Evolutionary conservation across 2,113 vertebrate species (phyloP), one percentile per base, ranked within the genome.

Genomic region (Emydura subglobosa): DNA sequence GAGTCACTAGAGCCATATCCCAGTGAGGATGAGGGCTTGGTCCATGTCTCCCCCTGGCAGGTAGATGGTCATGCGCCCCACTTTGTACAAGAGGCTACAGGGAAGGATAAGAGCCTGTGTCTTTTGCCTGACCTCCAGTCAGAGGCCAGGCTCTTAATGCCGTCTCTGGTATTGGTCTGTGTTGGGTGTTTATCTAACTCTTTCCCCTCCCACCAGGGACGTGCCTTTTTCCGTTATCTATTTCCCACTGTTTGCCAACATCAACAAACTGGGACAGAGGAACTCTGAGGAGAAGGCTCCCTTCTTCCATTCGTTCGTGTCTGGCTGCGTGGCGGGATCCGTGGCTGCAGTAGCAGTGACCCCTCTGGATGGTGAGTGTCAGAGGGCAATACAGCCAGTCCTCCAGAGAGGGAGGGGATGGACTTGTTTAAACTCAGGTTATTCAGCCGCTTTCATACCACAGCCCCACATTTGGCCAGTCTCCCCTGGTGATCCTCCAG

Each of bases 181-280:
- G 1, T 8, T 19, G 83, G 47, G 10, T 2, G 53, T 21, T 4
- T 10, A 65, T 4, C 34, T 83, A 22, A 84, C 10, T 2, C 34
- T 4, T 11, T 27, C 51, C 19, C 39, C 42, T 57, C 59, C 31
- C 82, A 44, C 22, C 95, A 99, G 98, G 93, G 98, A 99, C 54
- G 98, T 99, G 4, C 98, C 98, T 10, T 99, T 99, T 98, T 99
- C 99, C 49, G 91, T 99, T 98, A 98, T 99, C 97, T 99, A 99
- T 96, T 99, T 99, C 97, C 99, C 98, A 0, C 96, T 98, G 78
- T 99, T 99, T 82, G 99, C 99, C 96, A 98, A 98, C 94, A 97
- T 98, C 31, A 99, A 99, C 82, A 92, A 97, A 0, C 94, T 99
- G 21, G 98, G 98, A 31, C 94, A 97, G 83, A 72, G 88, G 6